Evolutionary conservation across 2,888 invertebrate genomes (phyloP), one percentile per base, ranked within the genome.

Genomic region (Tinea semifulvella): DNA sequence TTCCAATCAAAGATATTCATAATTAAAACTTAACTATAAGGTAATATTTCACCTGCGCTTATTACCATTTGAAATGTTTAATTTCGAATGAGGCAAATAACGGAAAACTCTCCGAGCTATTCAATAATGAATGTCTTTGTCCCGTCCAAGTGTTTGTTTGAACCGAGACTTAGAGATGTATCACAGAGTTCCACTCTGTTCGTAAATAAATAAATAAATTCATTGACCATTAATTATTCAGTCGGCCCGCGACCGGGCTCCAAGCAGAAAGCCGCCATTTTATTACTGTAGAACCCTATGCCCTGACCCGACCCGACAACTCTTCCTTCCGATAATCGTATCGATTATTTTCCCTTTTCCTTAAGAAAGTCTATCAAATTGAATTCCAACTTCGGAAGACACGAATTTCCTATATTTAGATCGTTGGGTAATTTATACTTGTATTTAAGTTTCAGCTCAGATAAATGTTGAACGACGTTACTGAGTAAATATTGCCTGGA

Each of bases 281-380:
- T 67, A 68, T 63, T 63, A 62, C 62, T 59, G 57, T 56, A 52
- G 57, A 60, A 55, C 60, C 59, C 58, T 52, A 55, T 52, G 56
- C 55, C 55, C 58, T 55, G 55, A 46, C 51, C 53, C 57, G 56
- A 57, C 56, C 61, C 61, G 42, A 61, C 44, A 61, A 64, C 63
- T 65, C 60, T 54, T 62, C 59, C 58, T 58, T 56, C 52, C 60
- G 60, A 65, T 68, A 66, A 69, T 67, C 60, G 61, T 63, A 66
- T 66, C 63, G 65, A 68, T 68, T 67, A 63, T 60, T 62, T 61
- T 61, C 60, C 56, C 53, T 58, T 61, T 58, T 46, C 46, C 18
- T 10, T 18, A 39, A 42, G 28, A 46, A 40, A 28, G 42, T 26
- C 35, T 28, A 28, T 28, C 19, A 42, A 46, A 42, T 46, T 46